These are phyloP conservation scores for Protosalanx chinensis DNA, from an alignment of 2,797 vertebrate genomes.

Conservation along the genomic window DNA sequence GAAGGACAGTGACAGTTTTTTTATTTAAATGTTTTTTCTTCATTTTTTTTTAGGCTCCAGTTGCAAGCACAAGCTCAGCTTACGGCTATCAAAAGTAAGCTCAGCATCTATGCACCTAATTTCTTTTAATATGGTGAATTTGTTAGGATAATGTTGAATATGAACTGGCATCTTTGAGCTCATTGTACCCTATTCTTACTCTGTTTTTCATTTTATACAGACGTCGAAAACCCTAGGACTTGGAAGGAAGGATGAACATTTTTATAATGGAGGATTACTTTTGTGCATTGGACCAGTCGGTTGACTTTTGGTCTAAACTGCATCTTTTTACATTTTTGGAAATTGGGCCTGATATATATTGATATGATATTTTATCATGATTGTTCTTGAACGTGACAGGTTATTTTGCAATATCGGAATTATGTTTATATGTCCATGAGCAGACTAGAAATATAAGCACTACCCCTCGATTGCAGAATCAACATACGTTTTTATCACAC, in stretches of 20 bases:
- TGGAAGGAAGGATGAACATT: neutral
- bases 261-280: conserved; percentile 20
- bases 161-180: neutral
- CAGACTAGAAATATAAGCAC: too few species aligned
- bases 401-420: neutral
- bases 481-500: too few species aligned
- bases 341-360: neutral
- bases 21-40: neutral
- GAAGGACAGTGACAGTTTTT: neutral
- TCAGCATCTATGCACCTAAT: neutral
- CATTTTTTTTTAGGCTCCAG: conserved; percentile 50
- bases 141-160: neutral
- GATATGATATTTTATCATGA: conserved; percentile 8
- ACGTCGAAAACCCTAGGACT: conserved; percentile 84
- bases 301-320: conserved; percentile 25
- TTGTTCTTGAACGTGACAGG: neutral
- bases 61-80: conserved; percentile 36
- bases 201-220: conserved; percentile 59
- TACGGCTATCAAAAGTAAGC: conserved; percentile 68
- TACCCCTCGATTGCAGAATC: too few species aligned
- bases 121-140: neutral
- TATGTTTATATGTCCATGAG: too few species aligned
- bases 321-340: conserved; percentile 24
- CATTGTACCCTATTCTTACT: too few species aligned
- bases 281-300: conserved; percentile 22